These are phyloP conservation scores for Lemur catta DNA, from an alignment of 2,797 vertebrate species.

Conservation along the genomic window DNA sequence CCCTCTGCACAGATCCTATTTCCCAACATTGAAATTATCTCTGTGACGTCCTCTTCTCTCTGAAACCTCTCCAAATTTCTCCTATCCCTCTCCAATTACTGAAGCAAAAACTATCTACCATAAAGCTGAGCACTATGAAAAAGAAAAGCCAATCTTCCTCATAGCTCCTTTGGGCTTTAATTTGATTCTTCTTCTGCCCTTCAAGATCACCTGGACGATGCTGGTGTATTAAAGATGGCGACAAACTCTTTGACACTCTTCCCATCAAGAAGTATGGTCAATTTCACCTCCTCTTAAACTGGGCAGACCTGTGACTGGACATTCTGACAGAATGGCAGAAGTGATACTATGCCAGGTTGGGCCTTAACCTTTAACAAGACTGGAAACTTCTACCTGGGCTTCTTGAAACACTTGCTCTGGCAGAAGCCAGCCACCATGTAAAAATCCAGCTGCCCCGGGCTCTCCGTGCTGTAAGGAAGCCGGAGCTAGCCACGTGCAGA, in stretches of 20 bases:
- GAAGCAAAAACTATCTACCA: not conserved
- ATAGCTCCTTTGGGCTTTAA: not conserved
- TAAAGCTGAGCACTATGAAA: not conserved
- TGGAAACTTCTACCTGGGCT: not conserved
- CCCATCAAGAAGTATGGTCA: not conserved
- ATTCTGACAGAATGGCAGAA: not conserved
- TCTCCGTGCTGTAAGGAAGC: not conserved
- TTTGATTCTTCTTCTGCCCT: not conserved
- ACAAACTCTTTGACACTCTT: not conserved
- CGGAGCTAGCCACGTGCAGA: not conserved
- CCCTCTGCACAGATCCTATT: not conserved
- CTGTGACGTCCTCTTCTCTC: not conserved
- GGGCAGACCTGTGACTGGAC: not conserved
- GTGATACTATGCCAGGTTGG: not conserved
- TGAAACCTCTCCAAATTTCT: constrained; percentile 13
- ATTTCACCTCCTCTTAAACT: not conserved
- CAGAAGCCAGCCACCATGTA: not conserved
- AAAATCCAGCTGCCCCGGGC: not conserved
- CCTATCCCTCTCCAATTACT: not conserved
- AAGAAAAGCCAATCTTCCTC: not conserved
- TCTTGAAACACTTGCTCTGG: not conserved
- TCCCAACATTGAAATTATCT: not conserved
- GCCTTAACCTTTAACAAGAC: not conserved
- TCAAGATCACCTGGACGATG: not conserved
- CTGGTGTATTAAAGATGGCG: not conserved